A percentile compares a stretch with the other conserved stretches of the same genome.
These are phyloP conservation scores for Bradypodion pumilum DNA, from an alignment of 2,797 vertebrate genomes.

Conservation along the genomic window DNA sequence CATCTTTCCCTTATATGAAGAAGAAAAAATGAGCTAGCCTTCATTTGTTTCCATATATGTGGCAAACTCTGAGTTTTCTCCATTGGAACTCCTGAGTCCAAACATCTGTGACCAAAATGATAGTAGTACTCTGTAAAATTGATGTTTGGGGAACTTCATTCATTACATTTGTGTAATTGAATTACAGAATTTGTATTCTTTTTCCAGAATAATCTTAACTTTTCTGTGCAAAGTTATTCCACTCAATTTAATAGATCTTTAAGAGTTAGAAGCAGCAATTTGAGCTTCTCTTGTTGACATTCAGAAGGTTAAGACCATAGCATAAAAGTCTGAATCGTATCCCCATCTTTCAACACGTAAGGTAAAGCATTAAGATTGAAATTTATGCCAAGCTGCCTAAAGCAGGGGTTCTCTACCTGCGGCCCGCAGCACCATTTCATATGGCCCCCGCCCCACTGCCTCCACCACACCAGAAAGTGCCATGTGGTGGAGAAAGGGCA, in stretches of 20 bases:
- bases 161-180: neutral
- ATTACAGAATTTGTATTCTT: neutral
- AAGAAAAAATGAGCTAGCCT: neutral
- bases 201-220: neutral
- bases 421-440: too few species aligned
- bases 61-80: neutral
- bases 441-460: too few species aligned
- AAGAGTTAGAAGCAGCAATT: neutral
- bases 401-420: too few species aligned
- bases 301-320: neutral
- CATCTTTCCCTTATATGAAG: neutral
- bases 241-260: too few species aligned
- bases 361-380: slow-evolving; percentile 17
- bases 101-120: neutral
- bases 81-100: neutral
- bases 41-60: neutral
- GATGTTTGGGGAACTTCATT: neutral
- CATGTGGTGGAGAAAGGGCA: too few species aligned
- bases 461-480: too few species aligned
- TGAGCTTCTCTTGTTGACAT: neutral
- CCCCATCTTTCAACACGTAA: neutral
- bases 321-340: neutral
- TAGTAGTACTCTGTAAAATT: neutral
- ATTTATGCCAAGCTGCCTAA: slow-evolving; percentile 23
- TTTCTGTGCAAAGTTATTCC: neutral